Evolutionary conservation across 2,888 invertebrate species (phyloP), one percentile per base, ranked within the genome.

Genomic region (Folsomia manolachei): DNA sequence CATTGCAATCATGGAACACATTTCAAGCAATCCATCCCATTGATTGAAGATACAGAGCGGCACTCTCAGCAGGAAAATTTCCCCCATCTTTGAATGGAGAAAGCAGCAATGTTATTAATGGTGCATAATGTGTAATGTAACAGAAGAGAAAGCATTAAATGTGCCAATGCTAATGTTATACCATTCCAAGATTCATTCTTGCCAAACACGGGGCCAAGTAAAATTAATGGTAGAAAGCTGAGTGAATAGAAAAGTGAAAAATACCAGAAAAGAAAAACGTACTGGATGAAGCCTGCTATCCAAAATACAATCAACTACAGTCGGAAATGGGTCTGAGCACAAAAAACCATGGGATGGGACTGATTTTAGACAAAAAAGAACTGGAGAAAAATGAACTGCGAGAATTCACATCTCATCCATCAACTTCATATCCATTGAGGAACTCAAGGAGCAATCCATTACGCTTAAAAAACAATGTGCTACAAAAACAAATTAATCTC

Each of bases 371-470:
- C 39, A 39, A 39, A 39, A 14, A 4, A n/a, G 4, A 39, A 39
- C 4, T 9, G 39, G 39, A 39, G 14, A 39, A 39, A 39, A 39
- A 39, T 39, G 39, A 39, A 39, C 39, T 39, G 39, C 14, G 39
- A 39, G 39, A 39, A 39, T 39, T 52, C 66, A 52, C 51, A 66
- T 66, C 66, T 51, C 66, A 66, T 66, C 66, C 25, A 66, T 66
- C 66, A 66, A 26, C 66, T 51, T 66, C 66, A 66, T 66, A 66
- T 66, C 66, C 53, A 66, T 66, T 52, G 66, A 66, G 66, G 66
- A 66, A 66, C 66, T 66, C 66, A 66, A 66, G 39, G 66, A 66
- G 66, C 53, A 66, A 66, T 66, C 66, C 66, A 66, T 66, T 66
- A 66, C 66, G 66, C 66, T 66, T 66, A 66, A 21, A 52, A 66